These are phyloP conservation scores for Blera fallax DNA, from an alignment of 2,888 invertebrate species.

Conservation along the genomic window DNA sequence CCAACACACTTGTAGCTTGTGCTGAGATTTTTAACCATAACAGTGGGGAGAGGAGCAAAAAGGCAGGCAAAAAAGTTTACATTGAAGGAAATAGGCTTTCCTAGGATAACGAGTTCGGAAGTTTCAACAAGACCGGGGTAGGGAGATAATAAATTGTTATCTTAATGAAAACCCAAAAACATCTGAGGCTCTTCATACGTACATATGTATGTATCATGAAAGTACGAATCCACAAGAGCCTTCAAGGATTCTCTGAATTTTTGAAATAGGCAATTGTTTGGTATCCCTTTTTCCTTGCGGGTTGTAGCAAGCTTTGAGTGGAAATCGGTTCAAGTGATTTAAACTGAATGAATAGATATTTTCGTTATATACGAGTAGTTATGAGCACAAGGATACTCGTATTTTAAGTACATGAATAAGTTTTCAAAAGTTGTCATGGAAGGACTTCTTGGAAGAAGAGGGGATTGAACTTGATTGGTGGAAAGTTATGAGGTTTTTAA, in stretches of 20 bases:
- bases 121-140: not conserved
- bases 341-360: not conserved
- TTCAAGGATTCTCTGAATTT: not conserved
- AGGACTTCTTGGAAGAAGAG: not conserved
- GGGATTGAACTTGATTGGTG: not conserved
- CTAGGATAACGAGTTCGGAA: not conserved
- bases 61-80: not conserved
- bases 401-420: not conserved
- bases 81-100: not conserved
- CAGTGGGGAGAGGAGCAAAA: not conserved
- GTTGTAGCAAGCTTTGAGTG: not conserved
- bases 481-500: not conserved
- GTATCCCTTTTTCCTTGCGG: not conserved
- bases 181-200: not conserved
- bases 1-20: not conserved
- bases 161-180: not conserved
- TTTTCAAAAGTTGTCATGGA: not conserved
- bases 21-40: not conserved
- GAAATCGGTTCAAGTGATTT: not conserved
- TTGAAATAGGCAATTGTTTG: not conserved
- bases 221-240: not conserved
- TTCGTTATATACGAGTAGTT: not conserved
- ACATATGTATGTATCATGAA: not conserved
- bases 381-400: not conserved
- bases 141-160: not conserved